Evolutionary conservation across 2,797 vertebrate species (phyloP), one percentile per base, ranked within the genome.

Genomic region (Clarias pachynema): DNA sequence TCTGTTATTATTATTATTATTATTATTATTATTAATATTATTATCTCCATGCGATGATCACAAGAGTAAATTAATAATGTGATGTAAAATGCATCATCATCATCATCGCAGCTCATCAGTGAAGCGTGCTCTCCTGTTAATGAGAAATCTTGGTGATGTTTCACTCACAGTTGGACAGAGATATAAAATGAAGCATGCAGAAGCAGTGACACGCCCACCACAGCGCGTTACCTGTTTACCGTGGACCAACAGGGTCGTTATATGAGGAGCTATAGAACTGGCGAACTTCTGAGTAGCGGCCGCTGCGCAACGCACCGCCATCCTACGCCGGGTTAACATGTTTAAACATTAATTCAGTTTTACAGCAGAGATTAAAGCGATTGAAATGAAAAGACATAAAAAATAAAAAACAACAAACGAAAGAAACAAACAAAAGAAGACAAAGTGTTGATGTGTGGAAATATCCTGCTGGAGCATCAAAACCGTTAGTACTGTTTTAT

Each of bases 211-310:
- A 16, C 44, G 15, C 44, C 88, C 85, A 90, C 56, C 85, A 90
- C 56, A 79, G 90, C 91, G 90, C 89, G 88, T 96, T 99, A 99
- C 98, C 98, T 99, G 98, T 93, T 98, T 99, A 93, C 97, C 97
- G 90, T 98, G 95, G 94, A 99, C 98, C 96, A 99, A 94, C 90
- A 99, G 94, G 89, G 97, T 97, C 91, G 98, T 99, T 95, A 99
- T 96, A 95, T 99, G 97, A 89, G 98, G 97, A 87, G 97, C 96
- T 95, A 99, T 97, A 95, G 97, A 98, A 94, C 97, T 95, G 93
- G 97, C 96, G 91, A 95, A 96, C 96, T 96, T 98, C 97, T 97
- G 95, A 91, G 92, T 95, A 94, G 96, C 95, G 88, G 95, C 96
- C 87, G 97, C 98, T 90, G 96, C 93, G 60, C 95, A 95, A 91